Evolutionary conservation across 2,797 vertebrate species (phyloP).

Genomic region (Pempheris klunzingeri): DNA sequence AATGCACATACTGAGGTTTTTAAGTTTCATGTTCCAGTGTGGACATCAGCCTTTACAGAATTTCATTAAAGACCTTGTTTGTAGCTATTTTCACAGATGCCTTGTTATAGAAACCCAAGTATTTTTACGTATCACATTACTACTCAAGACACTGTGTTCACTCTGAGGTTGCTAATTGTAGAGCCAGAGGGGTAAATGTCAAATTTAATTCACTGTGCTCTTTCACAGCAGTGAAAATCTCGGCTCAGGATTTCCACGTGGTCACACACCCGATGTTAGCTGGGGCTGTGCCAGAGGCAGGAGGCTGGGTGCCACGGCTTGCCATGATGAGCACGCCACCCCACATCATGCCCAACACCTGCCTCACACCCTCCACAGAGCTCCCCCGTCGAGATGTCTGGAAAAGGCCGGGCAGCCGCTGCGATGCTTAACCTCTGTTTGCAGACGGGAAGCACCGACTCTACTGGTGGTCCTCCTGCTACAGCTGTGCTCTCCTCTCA

Average conservation of each 20-base stretch:
- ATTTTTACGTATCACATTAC: neutral
- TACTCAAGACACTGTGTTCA: neutral
- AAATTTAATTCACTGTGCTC: slow-evolving; percentile 51
- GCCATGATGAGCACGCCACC: slow-evolving; percentile 39
- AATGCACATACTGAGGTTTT: neutral
- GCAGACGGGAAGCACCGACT: slow-evolving; percentile 14
- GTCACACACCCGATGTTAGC: slow-evolving; percentile 36
- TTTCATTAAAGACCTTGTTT: neutral
- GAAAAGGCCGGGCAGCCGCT: slow-evolving; percentile 24
- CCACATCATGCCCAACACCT: slow-evolving; percentile 32
- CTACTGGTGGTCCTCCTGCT: slow-evolving; percentile 7
- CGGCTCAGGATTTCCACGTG: slow-evolving; percentile 12
- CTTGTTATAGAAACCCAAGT: neutral
- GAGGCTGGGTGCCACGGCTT: slow-evolving; percentile 39
- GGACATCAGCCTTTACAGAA: neutral
- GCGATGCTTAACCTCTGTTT: neutral
- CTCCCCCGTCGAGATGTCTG: slow-evolving; percentile 5
- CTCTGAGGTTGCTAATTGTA: neutral
- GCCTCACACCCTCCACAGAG: slow-evolving; percentile 37
- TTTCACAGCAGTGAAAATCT: slow-evolving; percentile 69
- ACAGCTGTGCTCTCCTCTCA: slow-evolving; percentile 9
- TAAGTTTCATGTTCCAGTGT: neutral
- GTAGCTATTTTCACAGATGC: neutral
- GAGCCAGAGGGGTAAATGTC: neutral
- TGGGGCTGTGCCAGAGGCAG: slow-evolving; percentile 40